Conservation (phyloP, 2,797 vertebrate species). For the Buphagus erythrorhynchus region DNA sequence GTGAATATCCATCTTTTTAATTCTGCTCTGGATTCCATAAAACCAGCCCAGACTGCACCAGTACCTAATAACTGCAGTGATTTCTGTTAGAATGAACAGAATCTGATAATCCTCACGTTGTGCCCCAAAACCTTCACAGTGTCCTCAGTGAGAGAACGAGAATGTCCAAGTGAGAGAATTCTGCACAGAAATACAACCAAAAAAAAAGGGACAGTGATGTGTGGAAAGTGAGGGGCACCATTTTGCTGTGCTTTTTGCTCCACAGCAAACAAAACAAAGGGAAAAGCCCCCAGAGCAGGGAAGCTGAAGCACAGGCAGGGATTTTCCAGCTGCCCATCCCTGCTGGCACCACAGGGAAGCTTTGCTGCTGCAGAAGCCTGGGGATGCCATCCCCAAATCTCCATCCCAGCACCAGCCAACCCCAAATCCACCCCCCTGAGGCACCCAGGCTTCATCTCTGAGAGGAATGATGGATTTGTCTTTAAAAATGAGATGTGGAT, state of each 20-base stretch:
- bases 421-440: not conserved
- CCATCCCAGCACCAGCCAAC: not conserved
- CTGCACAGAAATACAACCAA: not conserved
- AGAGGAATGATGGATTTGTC: no score
- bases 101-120: accelerated
- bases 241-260: not conserved
- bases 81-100: not conserved
- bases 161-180: not conserved
- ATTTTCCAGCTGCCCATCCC: not conserved
- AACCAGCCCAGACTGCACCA: not conserved
- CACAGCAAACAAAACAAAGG: not conserved
- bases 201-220: accelerated
- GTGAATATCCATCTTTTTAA: not conserved
- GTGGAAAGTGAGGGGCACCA: not conserved
- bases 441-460: not conserved
- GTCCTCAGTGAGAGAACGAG: not conserved
- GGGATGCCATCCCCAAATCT: not conserved
- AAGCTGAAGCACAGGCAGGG: not conserved
- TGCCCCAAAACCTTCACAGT: not conserved
- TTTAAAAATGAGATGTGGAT: no score
- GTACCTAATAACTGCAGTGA: not conserved
- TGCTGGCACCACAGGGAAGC: not conserved
- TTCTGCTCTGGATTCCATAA: not conserved
- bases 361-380: not conserved
- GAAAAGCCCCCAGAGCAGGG: accelerated